Evolutionary conservation across 2,113 vertebrate genomes (phyloP).

Genomic region (Archocentrus centrarchus): DNA sequence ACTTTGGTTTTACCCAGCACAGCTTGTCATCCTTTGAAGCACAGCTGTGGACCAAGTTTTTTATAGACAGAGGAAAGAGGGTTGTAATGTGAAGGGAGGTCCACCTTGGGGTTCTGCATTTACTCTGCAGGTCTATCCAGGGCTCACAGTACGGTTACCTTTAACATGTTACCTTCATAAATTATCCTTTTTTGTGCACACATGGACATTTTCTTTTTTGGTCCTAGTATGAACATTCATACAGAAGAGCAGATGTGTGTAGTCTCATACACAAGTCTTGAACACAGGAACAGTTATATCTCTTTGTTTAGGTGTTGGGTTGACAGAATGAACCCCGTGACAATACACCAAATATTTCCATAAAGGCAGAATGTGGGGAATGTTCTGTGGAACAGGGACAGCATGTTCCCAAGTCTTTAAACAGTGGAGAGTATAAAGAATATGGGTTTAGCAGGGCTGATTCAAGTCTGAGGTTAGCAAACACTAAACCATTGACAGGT

Average conservation of each 20-base stretch:
- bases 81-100: background rate
- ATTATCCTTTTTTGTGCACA: slow-evolving; percentile 14
- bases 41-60: slow-evolving; percentile 75
- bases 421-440: slow-evolving; percentile 44
- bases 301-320: slow-evolving; percentile 50
- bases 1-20: slow-evolving; percentile 50
- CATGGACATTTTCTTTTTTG: background rate
- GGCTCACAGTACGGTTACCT: background rate
- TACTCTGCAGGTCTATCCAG: background rate
- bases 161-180: background rate
- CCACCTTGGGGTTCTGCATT: background rate
- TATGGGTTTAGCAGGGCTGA: slow-evolving; percentile 26
- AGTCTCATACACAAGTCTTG: background rate
- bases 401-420: slow-evolving; percentile 42
- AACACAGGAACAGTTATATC: slow-evolving; percentile 39
- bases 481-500: background rate
- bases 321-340: slow-evolving; percentile 55
- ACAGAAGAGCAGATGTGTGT: slow-evolving; percentile 26
- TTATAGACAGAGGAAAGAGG: slow-evolving; percentile 14
- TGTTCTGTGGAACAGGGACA: slow-evolving; percentile 23
- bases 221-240: background rate
- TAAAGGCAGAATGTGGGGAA: slow-evolving; percentile 58
- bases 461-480: slow-evolving; percentile 25
- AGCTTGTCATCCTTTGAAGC: slow-evolving; percentile 80
- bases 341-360: slow-evolving; percentile 62